Conservation (phyloP, 2,888 invertebrate species). For the Zonitis immaculata region DNA sequence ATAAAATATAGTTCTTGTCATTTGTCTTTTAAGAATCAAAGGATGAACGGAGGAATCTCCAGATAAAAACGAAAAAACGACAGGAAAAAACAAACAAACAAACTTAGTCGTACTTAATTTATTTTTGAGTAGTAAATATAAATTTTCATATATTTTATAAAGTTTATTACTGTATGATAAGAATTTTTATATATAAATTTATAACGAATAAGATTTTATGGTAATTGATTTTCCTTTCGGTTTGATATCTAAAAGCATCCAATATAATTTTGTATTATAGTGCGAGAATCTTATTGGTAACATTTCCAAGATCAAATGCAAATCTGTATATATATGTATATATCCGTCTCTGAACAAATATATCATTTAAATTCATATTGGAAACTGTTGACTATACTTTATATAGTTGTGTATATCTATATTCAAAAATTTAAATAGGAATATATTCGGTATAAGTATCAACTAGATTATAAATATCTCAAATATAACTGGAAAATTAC, state of each 20-base stretch:
- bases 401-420: neutral
- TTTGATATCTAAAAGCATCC: neutral
- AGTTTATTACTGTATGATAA: too few relatives aligned
- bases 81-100: neutral
- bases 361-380: neutral
- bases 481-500: neutral
- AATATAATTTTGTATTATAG: neutral
- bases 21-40: neutral
- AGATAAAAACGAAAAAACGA: neutral
- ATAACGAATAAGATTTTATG: too few relatives aligned
- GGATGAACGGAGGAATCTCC: too few relatives aligned
- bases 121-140: too few relatives aligned
- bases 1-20: conserved; percentile 2
- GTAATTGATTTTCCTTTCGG: too few relatives aligned
- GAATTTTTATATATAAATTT: too few relatives aligned
- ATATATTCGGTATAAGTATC: too few relatives aligned
- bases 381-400: too few relatives aligned
- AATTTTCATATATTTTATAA: too few relatives aligned
- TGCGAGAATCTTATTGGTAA: neutral
- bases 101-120: too few relatives aligned
- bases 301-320: neutral
- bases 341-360: neutral
- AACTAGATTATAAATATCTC: too few relatives aligned
- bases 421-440: neutral
- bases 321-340: neutral